These are phyloP conservation scores for Crypturellus undulatus DNA, from an alignment of 2,113 vertebrate species.

Conservation along the genomic window DNA sequence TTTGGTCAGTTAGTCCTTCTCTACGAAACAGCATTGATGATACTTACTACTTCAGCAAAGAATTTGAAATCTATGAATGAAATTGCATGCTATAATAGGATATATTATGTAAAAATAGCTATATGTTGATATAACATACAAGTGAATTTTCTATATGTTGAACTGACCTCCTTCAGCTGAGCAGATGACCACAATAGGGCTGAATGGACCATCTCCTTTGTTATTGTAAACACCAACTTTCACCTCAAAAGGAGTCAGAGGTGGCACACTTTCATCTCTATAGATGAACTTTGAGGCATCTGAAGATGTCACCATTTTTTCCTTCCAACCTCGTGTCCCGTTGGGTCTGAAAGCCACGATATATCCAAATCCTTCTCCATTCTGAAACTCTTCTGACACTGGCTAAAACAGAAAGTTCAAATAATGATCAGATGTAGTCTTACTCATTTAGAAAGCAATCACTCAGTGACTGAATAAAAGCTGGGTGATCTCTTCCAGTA, in stretches of 20 bases:
- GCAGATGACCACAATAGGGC: constrained; percentile 90
- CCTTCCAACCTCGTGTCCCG: constrained; percentile 95
- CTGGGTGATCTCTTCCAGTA: neutral
- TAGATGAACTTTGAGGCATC: constrained; percentile 96
- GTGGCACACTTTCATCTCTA: constrained; percentile 94
- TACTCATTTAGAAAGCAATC: neutral
- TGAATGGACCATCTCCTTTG: constrained; percentile 96
- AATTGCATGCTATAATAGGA: neutral
- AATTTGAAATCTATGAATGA: neutral
- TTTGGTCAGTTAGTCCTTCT: neutral
- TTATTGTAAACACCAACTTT: constrained; percentile 98
- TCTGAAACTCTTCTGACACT: constrained; percentile 97
- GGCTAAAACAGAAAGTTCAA: constrained; percentile 79
- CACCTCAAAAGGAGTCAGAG: constrained; percentile 94
- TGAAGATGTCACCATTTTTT: constrained; percentile 97
- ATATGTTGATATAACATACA: neutral
- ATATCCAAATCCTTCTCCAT: constrained; percentile 95
- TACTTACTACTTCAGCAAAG: neutral
- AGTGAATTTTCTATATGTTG: neutral
- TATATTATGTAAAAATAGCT: neutral
- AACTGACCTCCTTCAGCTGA: constrained; percentile 94
- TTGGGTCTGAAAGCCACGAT: constrained; percentile 97
- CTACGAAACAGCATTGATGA: neutral
- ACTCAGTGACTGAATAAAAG: neutral
- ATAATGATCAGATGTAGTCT: neutral